These are phyloP conservation scores for Sarcophaga rosellei DNA, from an alignment of 2,888 invertebrate genomes.

Conservation along the genomic window DNA sequence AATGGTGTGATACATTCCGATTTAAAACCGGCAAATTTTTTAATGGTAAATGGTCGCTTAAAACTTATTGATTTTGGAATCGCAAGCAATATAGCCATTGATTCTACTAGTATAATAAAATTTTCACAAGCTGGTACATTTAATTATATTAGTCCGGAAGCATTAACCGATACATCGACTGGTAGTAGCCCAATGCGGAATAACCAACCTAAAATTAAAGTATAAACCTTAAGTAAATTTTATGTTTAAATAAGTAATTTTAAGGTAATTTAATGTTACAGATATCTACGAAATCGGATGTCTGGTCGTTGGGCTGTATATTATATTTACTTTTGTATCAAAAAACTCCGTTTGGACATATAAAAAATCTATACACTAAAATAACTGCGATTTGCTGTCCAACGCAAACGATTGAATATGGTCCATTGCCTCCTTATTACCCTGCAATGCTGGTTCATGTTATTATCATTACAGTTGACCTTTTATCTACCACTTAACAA, in stretches of 20 bases:
- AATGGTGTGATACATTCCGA: conserved; percentile 97
- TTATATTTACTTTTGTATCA: conserved; percentile 95
- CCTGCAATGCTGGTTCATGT: conserved; percentile 80
- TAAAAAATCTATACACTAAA: conserved; percentile 87
- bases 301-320: conserved; percentile 99
- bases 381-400: conserved; percentile 90
- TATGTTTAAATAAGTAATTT: neutral
- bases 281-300: conserved; percentile 96
- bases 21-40: conserved; percentile 97
- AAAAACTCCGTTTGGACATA: conserved; percentile 94
- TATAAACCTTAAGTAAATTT: conserved; percentile 66
- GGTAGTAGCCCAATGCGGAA: conserved; percentile 80
- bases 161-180: conserved; percentile 86
- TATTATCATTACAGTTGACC: conserved; percentile 59
- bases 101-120: conserved; percentile 94
- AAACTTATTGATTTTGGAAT: conserved; percentile 99
- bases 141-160: conserved; percentile 98
- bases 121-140: conserved; percentile 92
- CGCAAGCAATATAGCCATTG: conserved; percentile 91
- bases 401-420: conserved; percentile 88
- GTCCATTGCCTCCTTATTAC: conserved; percentile 83
- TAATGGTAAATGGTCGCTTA: conserved; percentile 91
- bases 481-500: conserved; percentile 5
- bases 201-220: conserved; percentile 82
- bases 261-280: conserved; percentile 78